Percentiles rank a stretch among this genome's conserved stretches.
These are phyloP conservation scores for Mus spicilegus DNA, from an alignment of 2,113 vertebrate species.

Conservation along the genomic window DNA sequence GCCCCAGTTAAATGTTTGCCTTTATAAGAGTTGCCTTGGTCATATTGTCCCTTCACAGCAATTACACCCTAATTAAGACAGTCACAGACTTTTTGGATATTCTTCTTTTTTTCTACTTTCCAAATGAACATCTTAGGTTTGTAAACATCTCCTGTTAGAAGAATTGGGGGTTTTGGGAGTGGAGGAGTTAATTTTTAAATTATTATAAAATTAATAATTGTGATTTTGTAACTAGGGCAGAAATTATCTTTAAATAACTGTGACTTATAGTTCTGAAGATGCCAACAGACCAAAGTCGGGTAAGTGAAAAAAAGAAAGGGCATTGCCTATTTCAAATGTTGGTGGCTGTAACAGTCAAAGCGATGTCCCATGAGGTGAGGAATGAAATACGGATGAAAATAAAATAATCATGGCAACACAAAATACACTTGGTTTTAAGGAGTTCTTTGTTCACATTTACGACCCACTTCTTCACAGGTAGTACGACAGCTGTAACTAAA, in stretches of 20 bases:
- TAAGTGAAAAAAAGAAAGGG: not conserved
- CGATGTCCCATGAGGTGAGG: no score
- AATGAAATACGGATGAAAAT: no score
- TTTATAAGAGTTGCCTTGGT: no score
- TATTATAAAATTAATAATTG: not conserved
- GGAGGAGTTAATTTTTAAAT: not conserved
- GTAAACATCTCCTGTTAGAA: not conserved
- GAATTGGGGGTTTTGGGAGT: no score
- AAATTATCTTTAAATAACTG: not conserved
- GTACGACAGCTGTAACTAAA: not conserved
- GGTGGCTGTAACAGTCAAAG: not conserved
- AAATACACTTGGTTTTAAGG: not conserved
- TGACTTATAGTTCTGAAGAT: not conserved
- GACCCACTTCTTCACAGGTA: not conserved
- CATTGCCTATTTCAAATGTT: not conserved
- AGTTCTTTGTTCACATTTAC: accelerated
- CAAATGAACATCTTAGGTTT: not conserved
- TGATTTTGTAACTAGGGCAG: not conserved
- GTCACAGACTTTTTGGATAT: not conserved
- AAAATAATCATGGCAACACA: not conserved
- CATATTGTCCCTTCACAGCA: no score
- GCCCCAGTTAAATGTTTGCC: no score
- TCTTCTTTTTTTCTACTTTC: not conserved
- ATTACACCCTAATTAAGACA: no score
- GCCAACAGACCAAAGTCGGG: not conserved